Evolutionary conservation across 92 coral and sea anemone genomes (phyloP).

Genomic region (Phymanthus crucifer): DNA sequence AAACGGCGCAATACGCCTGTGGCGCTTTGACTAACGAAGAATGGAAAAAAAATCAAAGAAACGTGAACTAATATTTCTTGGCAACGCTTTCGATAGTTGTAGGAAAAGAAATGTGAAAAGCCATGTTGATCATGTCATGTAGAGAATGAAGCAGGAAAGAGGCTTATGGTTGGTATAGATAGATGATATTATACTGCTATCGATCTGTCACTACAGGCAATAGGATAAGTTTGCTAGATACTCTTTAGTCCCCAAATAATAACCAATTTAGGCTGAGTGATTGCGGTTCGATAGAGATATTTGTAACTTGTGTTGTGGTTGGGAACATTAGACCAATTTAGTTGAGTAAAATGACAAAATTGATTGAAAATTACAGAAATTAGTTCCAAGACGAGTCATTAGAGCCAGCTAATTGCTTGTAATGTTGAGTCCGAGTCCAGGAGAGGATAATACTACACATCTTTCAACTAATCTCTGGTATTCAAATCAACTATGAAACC

Average conservation of each 20-base stretch:
- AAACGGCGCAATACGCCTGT: neutral
- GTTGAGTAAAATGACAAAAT: slow-evolving; percentile 74
- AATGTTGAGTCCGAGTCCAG: slow-evolving; percentile 55
- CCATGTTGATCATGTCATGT: neutral
- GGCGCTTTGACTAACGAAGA: neutral
- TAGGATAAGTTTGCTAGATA: slow-evolving; percentile 28
- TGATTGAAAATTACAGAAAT: slow-evolving; percentile 68
- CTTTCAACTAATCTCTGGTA: neutral
- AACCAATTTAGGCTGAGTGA: slow-evolving; percentile 26
- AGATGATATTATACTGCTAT: neutral
- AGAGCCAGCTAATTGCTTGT: slow-evolving; percentile 64
- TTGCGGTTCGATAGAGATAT: slow-evolving; percentile 31
- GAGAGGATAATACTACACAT: slow-evolving; percentile 20
- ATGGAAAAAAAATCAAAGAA: slow-evolving; percentile 6
- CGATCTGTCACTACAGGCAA: slow-evolving; percentile 8
- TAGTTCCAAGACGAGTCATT: slow-evolving; percentile 73
- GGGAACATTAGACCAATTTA: slow-evolving; percentile 61
- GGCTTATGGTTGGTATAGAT: neutral
- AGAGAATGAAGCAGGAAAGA: neutral
- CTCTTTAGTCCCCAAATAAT: slow-evolving; percentile 22
- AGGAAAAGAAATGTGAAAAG: neutral
- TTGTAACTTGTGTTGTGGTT: slow-evolving; percentile 32
- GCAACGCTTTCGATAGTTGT: neutral
- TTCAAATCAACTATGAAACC: neutral
- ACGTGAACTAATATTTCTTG: neutral